A percentile compares a stretch with the other conserved stretches of the same genome.
These are phyloP conservation scores for Ammodramus savannarum DNA, from an alignment of 2,113 vertebrate species.

Conservation along the genomic window DNA sequence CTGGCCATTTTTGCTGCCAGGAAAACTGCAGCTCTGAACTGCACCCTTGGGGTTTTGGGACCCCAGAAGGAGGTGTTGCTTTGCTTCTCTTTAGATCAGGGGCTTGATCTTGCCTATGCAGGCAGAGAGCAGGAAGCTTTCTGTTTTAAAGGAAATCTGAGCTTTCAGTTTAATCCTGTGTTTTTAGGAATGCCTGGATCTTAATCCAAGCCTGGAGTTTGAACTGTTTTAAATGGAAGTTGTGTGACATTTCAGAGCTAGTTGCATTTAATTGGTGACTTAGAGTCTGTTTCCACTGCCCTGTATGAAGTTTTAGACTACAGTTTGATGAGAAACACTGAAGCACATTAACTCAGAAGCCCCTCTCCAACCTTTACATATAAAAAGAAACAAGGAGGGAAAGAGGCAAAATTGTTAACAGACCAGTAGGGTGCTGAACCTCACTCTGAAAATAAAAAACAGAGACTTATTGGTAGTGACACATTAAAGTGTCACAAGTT, in stretches of 20 bases:
- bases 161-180: slow-evolving; percentile 49
- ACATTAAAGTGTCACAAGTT: neutral
- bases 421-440: neutral
- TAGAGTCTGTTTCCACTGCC: neutral
- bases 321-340: slow-evolving; percentile 16
- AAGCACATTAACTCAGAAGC: neutral
- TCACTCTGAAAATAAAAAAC: slow-evolving; percentile 33
- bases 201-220: slow-evolving; percentile 43
- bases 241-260: slow-evolving; percentile 38
- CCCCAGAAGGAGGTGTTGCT: neutral
- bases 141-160: slow-evolving; percentile 51
- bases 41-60: neutral
- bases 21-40: neutral
- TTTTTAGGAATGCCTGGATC: slow-evolving; percentile 29
- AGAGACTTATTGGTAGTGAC: neutral
- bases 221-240: slow-evolving; percentile 39
- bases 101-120: slow-evolving; percentile 15
- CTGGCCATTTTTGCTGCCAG: neutral
- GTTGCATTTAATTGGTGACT: slow-evolving; percentile 14
- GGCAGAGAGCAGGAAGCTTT: slow-evolving; percentile 18
- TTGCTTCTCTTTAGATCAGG: neutral
- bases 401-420: neutral
- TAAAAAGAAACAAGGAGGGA: neutral
- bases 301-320: neutral
- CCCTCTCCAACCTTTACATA: neutral